phyloP scores from a whole-genome alignment of 2,888 invertebrate species.

The Diploptera punctata region DNA sequence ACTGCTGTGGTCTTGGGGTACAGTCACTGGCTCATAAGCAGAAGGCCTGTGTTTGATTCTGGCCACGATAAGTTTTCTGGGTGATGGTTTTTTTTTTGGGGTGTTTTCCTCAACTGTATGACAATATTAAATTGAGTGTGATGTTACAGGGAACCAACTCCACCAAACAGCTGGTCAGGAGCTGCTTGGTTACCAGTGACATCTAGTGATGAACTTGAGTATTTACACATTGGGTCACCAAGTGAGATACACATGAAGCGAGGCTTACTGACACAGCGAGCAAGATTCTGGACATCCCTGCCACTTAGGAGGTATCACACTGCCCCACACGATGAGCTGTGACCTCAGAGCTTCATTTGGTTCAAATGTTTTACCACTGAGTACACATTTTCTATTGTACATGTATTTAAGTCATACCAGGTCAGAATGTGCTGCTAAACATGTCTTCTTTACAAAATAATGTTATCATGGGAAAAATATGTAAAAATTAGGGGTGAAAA shows the following conservation, averaged over 20 bases:
- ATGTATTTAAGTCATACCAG: too few species aligned
- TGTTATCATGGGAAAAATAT: too few species aligned
- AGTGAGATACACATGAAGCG: conserved; percentile 59
- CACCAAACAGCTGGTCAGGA: conserved; percentile 55
- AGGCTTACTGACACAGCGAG: conserved; percentile 62
- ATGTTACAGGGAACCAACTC: conserved; percentile 69
- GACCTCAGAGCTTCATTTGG: too few species aligned
- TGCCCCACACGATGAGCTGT: conserved; percentile 1
- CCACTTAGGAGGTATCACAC: conserved; percentile 19
- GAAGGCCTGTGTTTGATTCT: not conserved
- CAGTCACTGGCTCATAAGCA: not conserved
- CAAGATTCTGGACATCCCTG: conserved; percentile 65
- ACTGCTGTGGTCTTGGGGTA: too few species aligned
- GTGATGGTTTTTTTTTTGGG: too few species aligned
- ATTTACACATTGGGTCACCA: conserved; percentile 59
- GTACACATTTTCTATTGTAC: too few species aligned
- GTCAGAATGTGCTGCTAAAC: too few species aligned
- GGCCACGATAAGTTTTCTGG: too few species aligned
- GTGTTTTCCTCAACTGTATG: not conserved
- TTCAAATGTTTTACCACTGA: too few species aligned
- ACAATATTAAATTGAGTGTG: conserved; percentile 28
- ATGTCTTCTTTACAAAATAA: too few species aligned
- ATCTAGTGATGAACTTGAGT: conserved; percentile 59
- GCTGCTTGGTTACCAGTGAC: conserved; percentile 66
- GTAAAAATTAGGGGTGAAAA: too few species aligned